Conservation (phyloP, 1,140 invertebrate genomes). For the Heterodera carotae region DNA sequence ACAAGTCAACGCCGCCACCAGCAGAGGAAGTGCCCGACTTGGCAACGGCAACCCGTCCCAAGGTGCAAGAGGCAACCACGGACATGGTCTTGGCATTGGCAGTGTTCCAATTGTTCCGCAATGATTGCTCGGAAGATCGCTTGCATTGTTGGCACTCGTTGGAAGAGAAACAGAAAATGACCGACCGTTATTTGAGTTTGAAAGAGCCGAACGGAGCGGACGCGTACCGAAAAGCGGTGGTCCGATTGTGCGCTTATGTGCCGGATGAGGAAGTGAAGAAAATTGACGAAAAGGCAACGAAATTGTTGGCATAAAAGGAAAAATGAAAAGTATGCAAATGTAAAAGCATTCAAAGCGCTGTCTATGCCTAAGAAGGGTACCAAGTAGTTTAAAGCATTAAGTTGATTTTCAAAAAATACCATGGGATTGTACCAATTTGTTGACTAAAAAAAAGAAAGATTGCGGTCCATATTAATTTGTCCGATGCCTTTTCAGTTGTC, state of each 20-base stretch:
- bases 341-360: too few relatives aligned
- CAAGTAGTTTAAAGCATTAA: too few relatives aligned
- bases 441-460: too few relatives aligned
- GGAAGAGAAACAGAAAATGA: neutral
- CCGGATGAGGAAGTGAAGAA: neutral
- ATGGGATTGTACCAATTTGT: too few relatives aligned
- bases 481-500: too few relatives aligned
- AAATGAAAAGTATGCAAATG: too few relatives aligned
- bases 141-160: neutral
- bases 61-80: neutral
- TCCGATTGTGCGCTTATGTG: neutral
- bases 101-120: neutral
- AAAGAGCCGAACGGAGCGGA: neutral
- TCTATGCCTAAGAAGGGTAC: too few relatives aligned
- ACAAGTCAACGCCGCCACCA: too few relatives aligned
- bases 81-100: neutral
- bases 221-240: neutral
- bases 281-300: neutral
- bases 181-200: neutral
- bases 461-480: too few relatives aligned
- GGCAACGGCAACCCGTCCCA: neutral
- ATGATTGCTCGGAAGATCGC: too few relatives aligned
- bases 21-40: neutral
- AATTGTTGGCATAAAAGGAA: neutral
- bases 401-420: too few relatives aligned